These are phyloP conservation scores for Ditylenchus dipsaci DNA, from an alignment of 1,140 invertebrate species.

Conservation along the genomic window DNA sequence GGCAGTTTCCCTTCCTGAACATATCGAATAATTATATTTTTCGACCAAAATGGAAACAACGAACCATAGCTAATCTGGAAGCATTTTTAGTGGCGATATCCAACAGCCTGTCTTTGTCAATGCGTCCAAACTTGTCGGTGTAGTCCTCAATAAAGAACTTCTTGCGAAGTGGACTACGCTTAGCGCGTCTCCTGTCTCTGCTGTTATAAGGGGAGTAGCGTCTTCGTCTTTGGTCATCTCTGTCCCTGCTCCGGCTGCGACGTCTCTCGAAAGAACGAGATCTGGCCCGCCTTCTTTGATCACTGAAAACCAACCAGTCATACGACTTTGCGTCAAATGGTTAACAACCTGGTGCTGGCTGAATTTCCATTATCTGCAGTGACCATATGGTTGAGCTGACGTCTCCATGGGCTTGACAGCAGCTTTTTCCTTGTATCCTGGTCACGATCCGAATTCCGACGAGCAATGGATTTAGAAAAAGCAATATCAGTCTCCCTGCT, in stretches of 20 bases:
- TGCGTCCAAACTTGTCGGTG: slow-evolving; percentile 9
- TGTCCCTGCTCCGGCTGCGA: not conserved
- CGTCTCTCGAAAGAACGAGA: not conserved
- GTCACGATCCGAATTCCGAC: not conserved
- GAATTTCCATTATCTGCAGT: too few species aligned
- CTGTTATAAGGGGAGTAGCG: not conserved
- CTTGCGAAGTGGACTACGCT: not conserved
- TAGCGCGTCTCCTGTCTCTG: not conserved
- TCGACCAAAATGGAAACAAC: not conserved
- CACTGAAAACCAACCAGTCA: not conserved
- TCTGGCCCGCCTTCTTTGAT: not conserved
- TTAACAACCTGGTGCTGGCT: too few species aligned
- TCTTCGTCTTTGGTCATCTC: not conserved
- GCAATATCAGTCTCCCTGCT: not conserved
- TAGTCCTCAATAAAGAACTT: slow-evolving; percentile 7
- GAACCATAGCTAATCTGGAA: slow-evolving; percentile 27
- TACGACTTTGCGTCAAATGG: not conserved
- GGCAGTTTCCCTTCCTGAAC: slow-evolving; percentile 31
- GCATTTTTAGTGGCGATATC: slow-evolving; percentile 31
- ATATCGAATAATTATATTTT: not conserved
- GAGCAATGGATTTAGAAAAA: not conserved
- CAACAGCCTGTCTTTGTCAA: slow-evolving; percentile 26
- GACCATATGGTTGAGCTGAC: too few species aligned
- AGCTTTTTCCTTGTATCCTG: not conserved
- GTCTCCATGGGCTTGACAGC: not conserved